Conservation (phyloP, 2,888 invertebrate genomes). For the Dynastes grantii region DNA sequence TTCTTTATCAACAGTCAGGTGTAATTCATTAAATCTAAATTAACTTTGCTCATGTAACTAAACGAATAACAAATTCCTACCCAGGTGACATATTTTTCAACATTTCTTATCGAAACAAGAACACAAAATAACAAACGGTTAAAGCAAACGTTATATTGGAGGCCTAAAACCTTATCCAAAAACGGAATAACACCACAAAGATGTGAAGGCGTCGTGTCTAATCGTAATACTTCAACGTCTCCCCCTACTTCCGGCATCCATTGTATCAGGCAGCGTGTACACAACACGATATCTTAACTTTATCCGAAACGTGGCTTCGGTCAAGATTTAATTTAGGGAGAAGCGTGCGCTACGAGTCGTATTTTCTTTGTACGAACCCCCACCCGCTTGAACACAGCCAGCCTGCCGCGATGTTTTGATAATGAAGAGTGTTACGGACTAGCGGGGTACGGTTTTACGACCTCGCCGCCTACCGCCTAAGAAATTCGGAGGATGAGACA, state of each 20-base stretch:
- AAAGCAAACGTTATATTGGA: too few species aligned
- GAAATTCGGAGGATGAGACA: not conserved
- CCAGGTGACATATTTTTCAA: too few species aligned
- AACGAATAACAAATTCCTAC: too few species aligned
- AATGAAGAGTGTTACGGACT: conserved; percentile 19
- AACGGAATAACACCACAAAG: not conserved
- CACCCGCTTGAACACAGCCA: not conserved
- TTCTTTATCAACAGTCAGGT: too few species aligned
- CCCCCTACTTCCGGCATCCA: conserved; percentile 4
- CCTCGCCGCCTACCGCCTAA: not conserved
- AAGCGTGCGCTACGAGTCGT: conserved; percentile 26
- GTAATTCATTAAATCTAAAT: too few species aligned
- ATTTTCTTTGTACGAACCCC: conserved; percentile 18
- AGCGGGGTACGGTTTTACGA: not conserved
- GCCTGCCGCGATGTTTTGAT: conserved; percentile 29
- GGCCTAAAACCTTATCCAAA: not conserved
- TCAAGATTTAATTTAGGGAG: conserved; percentile 44
- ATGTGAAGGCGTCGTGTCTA: not conserved
- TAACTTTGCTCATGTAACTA: too few species aligned
- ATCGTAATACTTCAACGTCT: conserved; percentile 23
- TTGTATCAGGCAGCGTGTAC: not conserved
- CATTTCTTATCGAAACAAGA: too few species aligned
- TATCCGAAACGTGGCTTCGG: conserved; percentile 22
- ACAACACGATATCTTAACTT: conserved; percentile 39
- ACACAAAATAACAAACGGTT: too few species aligned